Evolutionary conservation across 2,113 vertebrate genomes (phyloP).

Genomic region (Planiliza haematocheilus): DNA sequence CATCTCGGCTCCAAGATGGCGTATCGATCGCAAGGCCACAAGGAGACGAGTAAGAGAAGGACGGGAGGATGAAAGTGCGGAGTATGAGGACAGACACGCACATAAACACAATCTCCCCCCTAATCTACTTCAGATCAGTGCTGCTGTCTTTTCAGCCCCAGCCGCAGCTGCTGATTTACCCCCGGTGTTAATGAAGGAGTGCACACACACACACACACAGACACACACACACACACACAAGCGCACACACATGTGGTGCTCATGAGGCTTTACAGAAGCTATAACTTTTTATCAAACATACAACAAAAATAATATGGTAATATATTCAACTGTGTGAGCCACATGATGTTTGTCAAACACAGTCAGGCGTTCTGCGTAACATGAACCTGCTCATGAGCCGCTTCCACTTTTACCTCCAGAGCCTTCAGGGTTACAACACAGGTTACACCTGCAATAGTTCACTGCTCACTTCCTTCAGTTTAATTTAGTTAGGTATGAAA

Average conservation of each 20-base stretch:
- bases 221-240: not conserved
- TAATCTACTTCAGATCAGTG: conserved; percentile 76
- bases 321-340: too few species aligned
- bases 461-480: not conserved
- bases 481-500: not conserved
- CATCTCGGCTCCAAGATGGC: conserved; percentile 61
- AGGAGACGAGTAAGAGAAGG: conserved; percentile 41
- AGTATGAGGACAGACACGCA: conserved; percentile 8
- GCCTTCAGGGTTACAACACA: not conserved
- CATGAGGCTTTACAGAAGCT: too few species aligned
- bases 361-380: conserved; percentile 19
- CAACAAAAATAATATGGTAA: not conserved
- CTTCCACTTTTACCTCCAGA: not conserved
- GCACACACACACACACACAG: conserved; percentile 1
- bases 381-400: not conserved
- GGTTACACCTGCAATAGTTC: not conserved
- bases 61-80: conserved; percentile 30
- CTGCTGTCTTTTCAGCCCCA: conserved; percentile 58
- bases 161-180: conserved; percentile 71
- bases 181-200: conserved; percentile 70
- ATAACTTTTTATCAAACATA: too few species aligned
- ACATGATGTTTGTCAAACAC: conserved; percentile 2
- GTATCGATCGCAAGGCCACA: conserved; percentile 73
- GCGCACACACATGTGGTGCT: not conserved
- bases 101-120: conserved; percentile 8